Percentiles rank a stretch among this genome's conserved stretches.
phyloP scores from a whole-genome alignment of 1,140 invertebrate genomes.

The Halyomorpha halys region DNA sequence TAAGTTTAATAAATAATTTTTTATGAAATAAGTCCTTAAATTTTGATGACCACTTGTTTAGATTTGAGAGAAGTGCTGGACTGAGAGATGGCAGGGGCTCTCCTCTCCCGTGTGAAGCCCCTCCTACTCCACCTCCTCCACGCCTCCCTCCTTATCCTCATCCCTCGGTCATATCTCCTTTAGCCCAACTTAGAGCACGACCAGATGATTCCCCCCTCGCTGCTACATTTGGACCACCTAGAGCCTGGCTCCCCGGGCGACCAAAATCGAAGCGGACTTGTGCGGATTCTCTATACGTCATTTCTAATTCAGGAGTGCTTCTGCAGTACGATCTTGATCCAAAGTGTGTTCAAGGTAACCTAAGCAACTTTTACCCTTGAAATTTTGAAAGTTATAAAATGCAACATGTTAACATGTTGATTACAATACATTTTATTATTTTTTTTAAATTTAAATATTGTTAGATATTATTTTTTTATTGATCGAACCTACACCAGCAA shows the following conservation, averaged over 20 bases:
- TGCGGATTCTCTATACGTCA: slow-evolving; percentile 77
- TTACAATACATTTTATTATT: too few species aligned
- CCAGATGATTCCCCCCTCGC: slow-evolving; percentile 40
- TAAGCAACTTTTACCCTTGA: too few species aligned
- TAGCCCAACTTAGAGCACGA: slow-evolving; percentile 63
- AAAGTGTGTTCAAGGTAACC: slow-evolving; percentile 50
- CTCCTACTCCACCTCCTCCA: slow-evolving; percentile 74
- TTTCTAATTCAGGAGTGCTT: slow-evolving; percentile 76
- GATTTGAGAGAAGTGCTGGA: slow-evolving; percentile 92
- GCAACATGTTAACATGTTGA: neutral
- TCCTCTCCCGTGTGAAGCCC: slow-evolving; percentile 45
- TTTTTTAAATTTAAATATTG: too few species aligned
- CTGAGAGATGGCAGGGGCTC: slow-evolving; percentile 67
- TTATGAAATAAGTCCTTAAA: neutral
- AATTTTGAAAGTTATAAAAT: slow-evolving; percentile 12
- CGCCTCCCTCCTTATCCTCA: slow-evolving; percentile 79
- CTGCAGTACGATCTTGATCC: slow-evolving; percentile 87
- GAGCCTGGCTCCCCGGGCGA: slow-evolving; percentile 54
- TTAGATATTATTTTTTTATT: too few species aligned
- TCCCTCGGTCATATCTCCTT: slow-evolving; percentile 62
- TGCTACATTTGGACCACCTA: slow-evolving; percentile 61
- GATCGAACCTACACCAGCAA: too few species aligned
- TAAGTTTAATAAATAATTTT: too few species aligned
- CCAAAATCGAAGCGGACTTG: slow-evolving; percentile 1
- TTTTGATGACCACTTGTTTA: slow-evolving; percentile 25